Conservation (phyloP, 2,113 vertebrate genomes). For the Chaetops frenatus region DNA sequence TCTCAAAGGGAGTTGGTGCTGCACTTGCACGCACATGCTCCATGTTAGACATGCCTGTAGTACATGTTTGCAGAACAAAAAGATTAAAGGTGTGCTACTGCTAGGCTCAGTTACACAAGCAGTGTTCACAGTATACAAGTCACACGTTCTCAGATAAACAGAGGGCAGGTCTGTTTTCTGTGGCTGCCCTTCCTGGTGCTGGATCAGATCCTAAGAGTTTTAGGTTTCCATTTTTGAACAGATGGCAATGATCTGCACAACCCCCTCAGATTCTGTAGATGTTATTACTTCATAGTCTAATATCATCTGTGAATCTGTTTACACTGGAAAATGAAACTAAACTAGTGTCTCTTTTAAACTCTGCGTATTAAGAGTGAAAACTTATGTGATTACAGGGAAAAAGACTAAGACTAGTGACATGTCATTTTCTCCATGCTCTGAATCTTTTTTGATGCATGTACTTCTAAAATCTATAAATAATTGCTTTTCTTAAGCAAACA, state of each 20-base stretch:
- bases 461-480: background rate
- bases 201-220: background rate
- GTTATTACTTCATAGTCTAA: background rate
- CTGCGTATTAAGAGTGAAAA: background rate
- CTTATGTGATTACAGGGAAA: background rate
- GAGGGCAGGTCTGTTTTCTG: background rate
- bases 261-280: background rate
- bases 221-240: background rate
- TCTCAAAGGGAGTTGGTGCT: background rate
- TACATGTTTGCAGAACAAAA: background rate
- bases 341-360: background rate
- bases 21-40: background rate
- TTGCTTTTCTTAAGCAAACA: background rate
- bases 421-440: background rate
- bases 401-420: background rate
- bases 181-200: background rate
- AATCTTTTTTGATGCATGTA: background rate
- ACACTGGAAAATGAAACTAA: background rate
- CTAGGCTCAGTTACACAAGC: background rate
- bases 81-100: background rate
- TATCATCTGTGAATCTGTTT: background rate
- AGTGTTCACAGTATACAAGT: background rate
- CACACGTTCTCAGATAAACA: fast-evolving
- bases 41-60: fast-evolving
- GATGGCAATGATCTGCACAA: background rate